Percentiles rank a stretch among this genome's conserved stretches.
Evolutionary conservation across 2,797 vertebrate species (phyloP).

Genomic region (Alectoris magna): DNA sequence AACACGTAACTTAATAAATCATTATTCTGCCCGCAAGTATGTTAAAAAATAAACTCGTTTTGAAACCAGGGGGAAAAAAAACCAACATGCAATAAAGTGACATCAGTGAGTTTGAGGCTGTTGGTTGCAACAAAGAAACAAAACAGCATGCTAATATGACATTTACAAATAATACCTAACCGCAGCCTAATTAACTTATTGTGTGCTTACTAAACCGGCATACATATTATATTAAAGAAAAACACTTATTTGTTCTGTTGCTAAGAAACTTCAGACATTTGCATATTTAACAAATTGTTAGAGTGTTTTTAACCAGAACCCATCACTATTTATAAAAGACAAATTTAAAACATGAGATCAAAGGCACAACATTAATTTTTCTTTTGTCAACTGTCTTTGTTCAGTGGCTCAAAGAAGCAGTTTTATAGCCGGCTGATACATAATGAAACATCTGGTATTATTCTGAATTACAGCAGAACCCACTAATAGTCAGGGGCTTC

Average conservation of each 20-base stretch:
- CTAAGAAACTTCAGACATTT: conserved; percentile 81
- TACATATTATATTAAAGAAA: conserved; percentile 75
- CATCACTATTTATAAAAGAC: conserved; percentile 76
- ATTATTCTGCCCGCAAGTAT: conserved; percentile 64
- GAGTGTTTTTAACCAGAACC: conserved; percentile 74
- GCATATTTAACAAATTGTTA: conserved; percentile 81
- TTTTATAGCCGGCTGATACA: conserved; percentile 14
- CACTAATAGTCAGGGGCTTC: conserved; percentile 33
- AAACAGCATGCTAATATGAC: conserved; percentile 81
- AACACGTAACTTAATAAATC: conserved; percentile 65
- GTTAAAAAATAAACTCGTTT: conserved; percentile 59
- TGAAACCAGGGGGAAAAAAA: conserved; percentile 34
- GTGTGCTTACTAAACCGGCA: conserved; percentile 80
- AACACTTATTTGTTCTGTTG: conserved; percentile 80
- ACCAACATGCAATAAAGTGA: conserved; percentile 48
- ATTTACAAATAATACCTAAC: conserved; percentile 83
- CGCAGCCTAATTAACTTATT: conserved; percentile 82
- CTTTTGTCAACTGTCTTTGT: conserved; percentile 70
- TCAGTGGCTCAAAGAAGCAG: conserved; percentile 52
- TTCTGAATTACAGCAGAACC: conserved; percentile 51
- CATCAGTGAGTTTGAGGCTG: conserved; percentile 68
- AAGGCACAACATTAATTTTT: conserved; percentile 68
- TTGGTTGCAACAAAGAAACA: conserved; percentile 68
- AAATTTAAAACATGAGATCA: conserved; percentile 77
- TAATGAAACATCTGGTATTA: conserved; percentile 66